Conservation (phyloP, 2,113 vertebrate genomes). For the Corvus hawaiiensis region DNA sequence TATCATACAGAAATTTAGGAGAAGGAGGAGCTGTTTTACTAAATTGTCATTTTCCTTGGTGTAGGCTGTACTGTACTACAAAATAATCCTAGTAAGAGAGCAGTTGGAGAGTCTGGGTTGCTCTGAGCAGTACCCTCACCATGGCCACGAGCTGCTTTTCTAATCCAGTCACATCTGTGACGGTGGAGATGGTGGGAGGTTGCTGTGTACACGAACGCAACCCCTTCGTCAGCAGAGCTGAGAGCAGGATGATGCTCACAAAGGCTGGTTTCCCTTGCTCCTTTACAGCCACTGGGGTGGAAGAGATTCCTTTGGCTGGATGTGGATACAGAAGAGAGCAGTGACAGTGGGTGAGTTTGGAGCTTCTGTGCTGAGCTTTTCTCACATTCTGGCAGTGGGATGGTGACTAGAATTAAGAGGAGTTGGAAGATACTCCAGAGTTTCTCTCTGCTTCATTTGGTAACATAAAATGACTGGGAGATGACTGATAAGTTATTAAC, state of each 20-base stretch:
- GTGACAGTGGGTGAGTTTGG: neutral
- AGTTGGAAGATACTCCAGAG: neutral
- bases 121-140: neutral
- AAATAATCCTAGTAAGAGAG: neutral
- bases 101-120: neutral
- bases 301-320: neutral
- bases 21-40: neutral
- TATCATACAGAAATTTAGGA: neutral
- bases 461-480: neutral
- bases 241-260: neutral
- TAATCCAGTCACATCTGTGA: neutral
- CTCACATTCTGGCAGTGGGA: neutral
- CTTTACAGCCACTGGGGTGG: neutral
- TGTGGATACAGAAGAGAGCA: neutral
- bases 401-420: neutral
- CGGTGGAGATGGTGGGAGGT: neutral
- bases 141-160: constrained; percentile 11
- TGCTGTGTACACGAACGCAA: neutral
- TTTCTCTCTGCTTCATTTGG: neutral
- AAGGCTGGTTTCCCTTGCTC: neutral
- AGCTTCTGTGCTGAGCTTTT: neutral
- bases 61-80: neutral
- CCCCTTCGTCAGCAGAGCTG: neutral
- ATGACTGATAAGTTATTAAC: neutral
- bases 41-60: neutral